phyloP scores from a whole-genome alignment of 2,113 vertebrate species.

The Prolemur simus region DNA sequence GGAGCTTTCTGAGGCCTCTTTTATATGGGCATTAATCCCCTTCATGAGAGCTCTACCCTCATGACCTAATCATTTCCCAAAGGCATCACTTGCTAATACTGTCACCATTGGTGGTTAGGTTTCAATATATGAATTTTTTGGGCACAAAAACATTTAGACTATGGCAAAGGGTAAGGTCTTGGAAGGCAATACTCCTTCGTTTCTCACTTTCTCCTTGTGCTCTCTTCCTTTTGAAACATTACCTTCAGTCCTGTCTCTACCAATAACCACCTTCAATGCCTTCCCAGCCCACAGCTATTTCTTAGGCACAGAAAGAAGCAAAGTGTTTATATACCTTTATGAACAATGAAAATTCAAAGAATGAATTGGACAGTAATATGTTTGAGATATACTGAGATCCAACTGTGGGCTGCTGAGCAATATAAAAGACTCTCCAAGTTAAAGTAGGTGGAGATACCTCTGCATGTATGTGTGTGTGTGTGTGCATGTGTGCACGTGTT shows the following conservation, averaged over 20 bases:
- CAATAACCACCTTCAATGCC: background rate
- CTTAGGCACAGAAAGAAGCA: background rate
- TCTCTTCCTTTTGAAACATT: background rate
- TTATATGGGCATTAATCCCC: background rate
- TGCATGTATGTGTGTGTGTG: fast-evolving
- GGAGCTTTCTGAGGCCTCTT: background rate
- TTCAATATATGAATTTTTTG: background rate
- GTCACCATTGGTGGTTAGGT: background rate
- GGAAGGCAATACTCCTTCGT: background rate
- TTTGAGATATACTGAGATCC: background rate
- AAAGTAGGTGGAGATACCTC: background rate
- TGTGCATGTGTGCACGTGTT: too few species aligned
- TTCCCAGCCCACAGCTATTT: background rate
- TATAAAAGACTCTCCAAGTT: background rate
- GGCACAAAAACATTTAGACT: background rate
- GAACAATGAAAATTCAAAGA: background rate
- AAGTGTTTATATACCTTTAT: background rate
- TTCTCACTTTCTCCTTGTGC: background rate
- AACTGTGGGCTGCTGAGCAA: background rate
- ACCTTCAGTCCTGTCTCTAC: background rate
- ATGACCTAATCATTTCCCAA: background rate
- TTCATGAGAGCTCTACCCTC: background rate
- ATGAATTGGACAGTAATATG: background rate
- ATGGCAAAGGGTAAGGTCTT: background rate
- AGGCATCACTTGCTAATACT: too few species aligned